These are phyloP conservation scores for Leptarthrus brevirostris DNA, from an alignment of 2,888 invertebrate species.

Conservation along the genomic window DNA sequence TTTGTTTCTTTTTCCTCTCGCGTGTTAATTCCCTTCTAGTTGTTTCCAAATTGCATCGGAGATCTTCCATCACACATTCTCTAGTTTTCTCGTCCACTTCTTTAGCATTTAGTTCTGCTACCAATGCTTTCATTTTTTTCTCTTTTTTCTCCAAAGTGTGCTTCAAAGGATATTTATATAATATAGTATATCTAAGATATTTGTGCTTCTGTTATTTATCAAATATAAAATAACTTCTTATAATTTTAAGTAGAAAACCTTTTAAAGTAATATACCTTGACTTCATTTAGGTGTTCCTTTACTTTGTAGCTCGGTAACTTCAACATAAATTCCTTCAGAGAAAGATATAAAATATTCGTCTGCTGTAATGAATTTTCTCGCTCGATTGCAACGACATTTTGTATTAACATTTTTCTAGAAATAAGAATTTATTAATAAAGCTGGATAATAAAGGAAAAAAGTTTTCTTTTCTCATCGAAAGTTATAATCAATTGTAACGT, in stretches of 20 bases:
- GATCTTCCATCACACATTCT: slow-evolving; percentile 59
- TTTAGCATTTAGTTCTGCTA: slow-evolving; percentile 62
- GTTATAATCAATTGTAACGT: not conserved
- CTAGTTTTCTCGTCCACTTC: slow-evolving; percentile 62
- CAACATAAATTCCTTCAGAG: slow-evolving; percentile 64
- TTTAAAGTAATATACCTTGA: slow-evolving; percentile 62
- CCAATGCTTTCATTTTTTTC: slow-evolving; percentile 63
- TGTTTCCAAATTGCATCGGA: slow-evolving; percentile 60
- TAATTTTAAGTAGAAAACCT: no score
- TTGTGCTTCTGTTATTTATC: no score
- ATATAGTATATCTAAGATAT: no score
- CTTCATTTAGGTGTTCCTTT: slow-evolving; percentile 63
- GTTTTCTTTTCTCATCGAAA: no score
- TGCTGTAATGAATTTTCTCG: slow-evolving; percentile 63
- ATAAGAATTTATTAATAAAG: slow-evolving; percentile 19
- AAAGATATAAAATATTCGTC: slow-evolving; percentile 62
- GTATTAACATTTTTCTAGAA: slow-evolving; percentile 62
- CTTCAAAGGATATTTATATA: slow-evolving; percentile 56
- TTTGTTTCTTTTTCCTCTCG: slow-evolving; percentile 63
- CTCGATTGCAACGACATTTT: slow-evolving; percentile 62
- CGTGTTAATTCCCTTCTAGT: slow-evolving; percentile 62
- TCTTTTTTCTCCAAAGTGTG: slow-evolving; percentile 62
- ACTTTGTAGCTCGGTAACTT: slow-evolving; percentile 65
- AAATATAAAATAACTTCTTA: no score
- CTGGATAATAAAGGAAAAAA: no score